Base-by-base conservation (phyloP, 2,113 vertebrate species). In the Callopanchax toddi region DNA sequence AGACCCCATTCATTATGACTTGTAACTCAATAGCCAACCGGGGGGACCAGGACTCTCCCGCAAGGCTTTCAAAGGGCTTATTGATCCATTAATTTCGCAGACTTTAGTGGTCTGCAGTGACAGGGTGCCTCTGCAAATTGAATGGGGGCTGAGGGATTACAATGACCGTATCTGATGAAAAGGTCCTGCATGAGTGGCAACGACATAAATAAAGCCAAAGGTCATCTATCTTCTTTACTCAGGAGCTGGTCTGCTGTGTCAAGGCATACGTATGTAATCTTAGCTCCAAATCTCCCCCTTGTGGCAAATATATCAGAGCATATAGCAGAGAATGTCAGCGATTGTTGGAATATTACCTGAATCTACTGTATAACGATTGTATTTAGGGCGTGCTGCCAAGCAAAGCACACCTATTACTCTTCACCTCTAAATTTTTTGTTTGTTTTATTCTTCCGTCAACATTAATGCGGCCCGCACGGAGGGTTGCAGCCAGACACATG, bases 1-100 rank as follows among this genome's bases (percentile, higher is more conserved):
- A 94, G 93, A 94, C 71, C 86, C 85, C 92, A 85, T 90, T 89
- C 92, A 91, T 93, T 95, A 94, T 89, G 89, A 86, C 86, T 53
- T 37, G 94, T 87, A 91, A 87, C 74, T 22, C 29, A 91, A 94
- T 92, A 91, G 83, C 42, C 66, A 45, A 86, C 80, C 75, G 13
- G 1, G 34, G 86, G 91, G 89, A 89, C 77, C 81, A 71, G 77
- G 81, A 73, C 17, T 4, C 85, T 91, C 93, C 89, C 77, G 34
- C 8, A 79, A 75, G 89, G 66, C 76, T 61, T 85, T 91, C 79
- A 80, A 87, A 89, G 88, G 89, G 79, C 83, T 71, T 93, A 93
- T 92, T 89, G 93, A 94, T 93, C 91, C 87, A 79, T 82, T 72
- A 69, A 87, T 91, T 93, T 87, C 78, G 88, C 91, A 82, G 92